Base-by-base conservation (phyloP, 2,113 vertebrate species). In the Xenus cinereus region DNA sequence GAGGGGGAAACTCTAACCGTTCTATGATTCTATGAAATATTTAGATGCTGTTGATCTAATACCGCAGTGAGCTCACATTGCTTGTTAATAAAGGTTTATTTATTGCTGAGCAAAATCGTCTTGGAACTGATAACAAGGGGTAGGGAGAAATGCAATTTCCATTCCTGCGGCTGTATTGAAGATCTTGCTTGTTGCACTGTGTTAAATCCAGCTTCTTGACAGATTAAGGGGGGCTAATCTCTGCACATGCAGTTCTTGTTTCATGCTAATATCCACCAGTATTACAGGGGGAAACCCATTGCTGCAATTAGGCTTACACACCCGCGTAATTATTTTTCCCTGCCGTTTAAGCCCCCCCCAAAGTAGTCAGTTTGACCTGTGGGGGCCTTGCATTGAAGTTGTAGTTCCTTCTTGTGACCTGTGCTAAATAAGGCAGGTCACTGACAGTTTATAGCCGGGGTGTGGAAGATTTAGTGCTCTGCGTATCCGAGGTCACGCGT, bases 401-500 rank as follows among this genome's bases (percentile, higher is more conserved):
- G 20, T 45, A 12, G 20, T 53, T 53, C 84, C 41, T 74, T 82
- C 24, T 0, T 8, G 19, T 74, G 83, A 51, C 86, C 79, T 87
- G 41, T 66, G 50, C 63, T 86, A 90, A 62, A 7, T 51, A 11
- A 35, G 72, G 43, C 32, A 41, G 62, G 64, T 84, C 46, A 16
- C 56, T 81, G 67, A 64, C 72, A 63, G 46, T 67, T 87, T 67
- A 39, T 63, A 89, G 72, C 62, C 93, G 78, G 60, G 30, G 14
- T 73, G 59, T 84, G 76, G 68, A 96, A 71, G 60, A 93, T 89
- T 90, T 89, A 97, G 45, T 74, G 77, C 27, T 77, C 68, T 37
- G 66, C 0, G 0, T 67, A 4, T 73, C 48, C 1, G 15, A 66
- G 43, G 62, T 91, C 57, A 26, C 30, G 48, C 2, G 1, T 50